These are phyloP conservation scores for Tetheella fluctuosa DNA, from an alignment of 2,888 invertebrate genomes.

Conservation along the genomic window DNA sequence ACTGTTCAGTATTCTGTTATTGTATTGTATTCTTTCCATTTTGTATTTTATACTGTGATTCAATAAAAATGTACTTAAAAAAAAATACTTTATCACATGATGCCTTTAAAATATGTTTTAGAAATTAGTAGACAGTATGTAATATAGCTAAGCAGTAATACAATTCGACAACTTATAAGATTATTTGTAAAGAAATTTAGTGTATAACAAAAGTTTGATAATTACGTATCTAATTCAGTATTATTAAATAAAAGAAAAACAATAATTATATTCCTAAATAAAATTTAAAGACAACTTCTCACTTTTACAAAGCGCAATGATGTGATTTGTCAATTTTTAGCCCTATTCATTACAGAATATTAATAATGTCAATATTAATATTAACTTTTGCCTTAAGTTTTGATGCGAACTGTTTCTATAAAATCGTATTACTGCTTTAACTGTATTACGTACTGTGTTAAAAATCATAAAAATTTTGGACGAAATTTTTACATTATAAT, in stretches of 20 bases:
- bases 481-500: slow-evolving; percentile 24
- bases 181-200: too few species aligned
- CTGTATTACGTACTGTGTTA: background rate
- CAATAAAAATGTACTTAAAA: slow-evolving; percentile 24
- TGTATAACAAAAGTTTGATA: too few species aligned
- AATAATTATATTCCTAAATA: too few species aligned
- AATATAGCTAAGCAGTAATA: background rate
- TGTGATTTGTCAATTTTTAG: too few species aligned
- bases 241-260: too few species aligned
- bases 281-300: too few species aligned
- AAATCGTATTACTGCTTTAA: background rate
- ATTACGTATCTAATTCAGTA: too few species aligned
- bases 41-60: slow-evolving; percentile 17
- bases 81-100: slow-evolving; percentile 32
- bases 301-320: too few species aligned
- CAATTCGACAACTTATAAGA: background rate
- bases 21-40: slow-evolving; percentile 20
- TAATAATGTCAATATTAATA: too few species aligned
- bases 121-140: background rate
- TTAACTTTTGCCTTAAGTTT: too few species aligned
- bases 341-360: too few species aligned
- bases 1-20: slow-evolving; percentile 1
- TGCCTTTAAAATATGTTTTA: slow-evolving; percentile 28
- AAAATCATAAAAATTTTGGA: background rate
- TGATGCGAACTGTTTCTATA: background rate